Base-by-base conservation (phyloP, 2,113 vertebrate species). In the Charadrius vociferus region DNA sequence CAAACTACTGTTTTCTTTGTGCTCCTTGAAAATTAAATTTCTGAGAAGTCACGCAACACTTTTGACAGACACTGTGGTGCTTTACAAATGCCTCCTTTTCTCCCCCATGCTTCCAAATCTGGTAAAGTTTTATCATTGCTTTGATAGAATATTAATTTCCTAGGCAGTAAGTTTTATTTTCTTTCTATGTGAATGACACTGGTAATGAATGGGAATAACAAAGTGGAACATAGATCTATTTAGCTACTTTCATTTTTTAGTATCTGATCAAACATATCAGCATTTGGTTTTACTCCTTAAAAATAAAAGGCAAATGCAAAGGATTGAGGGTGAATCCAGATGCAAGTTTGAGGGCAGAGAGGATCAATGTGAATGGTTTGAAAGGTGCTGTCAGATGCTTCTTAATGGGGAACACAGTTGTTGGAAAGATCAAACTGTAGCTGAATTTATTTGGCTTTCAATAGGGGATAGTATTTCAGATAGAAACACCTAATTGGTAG, bases 361-460 rank as follows among this genome's bases (percentile, higher is more conserved):
- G 34, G 36, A 82, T 94, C 81, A 89, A 86, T 65, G 29, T 39
- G 81, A 36, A 55, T 59, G 85, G 39, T 89, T 71, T 83, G 73
- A 94, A 96, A 91, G 67, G 61, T 56, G 47, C 85, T 90, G 58
- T 86, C 87, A 95, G 49, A 77, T 73, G 58, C 24, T 93, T 18
- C 66, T 91, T 93, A 94, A 80, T 72, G 88, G 93, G 79, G 65
- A 19, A 59, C 49, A n/a, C 83, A 70, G 66, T 75, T 93, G 93
- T 94, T 93, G 85, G 86, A 96, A 88, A 79, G 91, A 96, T 95
- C 78, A 65, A 61, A 90, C 86, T 74, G 61, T 26, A 75, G 61
- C 74, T 95, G 90, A 95, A 97, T 96, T 97, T 96, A 96, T 96
- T 96, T 97, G 93, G 47, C 90, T 88, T 94, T 96, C 86, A 85